phyloP scores from a whole-genome alignment of 2,113 vertebrate species.

The Tichodroma muraria region DNA sequence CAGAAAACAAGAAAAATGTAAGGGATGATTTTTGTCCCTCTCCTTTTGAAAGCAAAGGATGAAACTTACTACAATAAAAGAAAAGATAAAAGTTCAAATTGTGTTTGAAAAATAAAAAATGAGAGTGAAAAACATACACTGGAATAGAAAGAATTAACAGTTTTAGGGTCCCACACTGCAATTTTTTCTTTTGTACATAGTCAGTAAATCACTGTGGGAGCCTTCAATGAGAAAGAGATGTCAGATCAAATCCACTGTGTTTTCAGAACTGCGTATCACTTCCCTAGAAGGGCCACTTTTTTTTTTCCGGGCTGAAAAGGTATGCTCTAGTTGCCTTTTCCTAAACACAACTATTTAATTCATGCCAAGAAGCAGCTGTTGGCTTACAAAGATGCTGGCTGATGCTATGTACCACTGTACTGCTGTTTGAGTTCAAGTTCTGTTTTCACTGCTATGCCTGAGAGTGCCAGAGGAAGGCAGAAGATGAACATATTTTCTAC shows the following conservation, averaged over 20 bases:
- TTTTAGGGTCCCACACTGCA: not conserved
- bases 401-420: not conserved
- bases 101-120: not conserved
- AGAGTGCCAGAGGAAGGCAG: slow-evolving; percentile 64
- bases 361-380: not conserved
- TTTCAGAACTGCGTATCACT: not conserved
- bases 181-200: not conserved
- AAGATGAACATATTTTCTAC: slow-evolving; percentile 28
- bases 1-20: not conserved
- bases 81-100: not conserved
- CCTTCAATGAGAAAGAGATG: not conserved
- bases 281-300: not conserved
- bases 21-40: not conserved
- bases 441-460: slow-evolving; percentile 32
- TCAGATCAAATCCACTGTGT: not conserved
- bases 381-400: not conserved
- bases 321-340: not conserved
- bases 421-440: not conserved
- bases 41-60: not conserved
- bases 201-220: not conserved
- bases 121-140: not conserved
- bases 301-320: not conserved
- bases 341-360: not conserved
- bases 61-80: not conserved
- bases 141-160: not conserved